phyloP scores from a whole-genome alignment of 35 echinoderm and acorn worm species.

The Acanthaster planci region DNA sequence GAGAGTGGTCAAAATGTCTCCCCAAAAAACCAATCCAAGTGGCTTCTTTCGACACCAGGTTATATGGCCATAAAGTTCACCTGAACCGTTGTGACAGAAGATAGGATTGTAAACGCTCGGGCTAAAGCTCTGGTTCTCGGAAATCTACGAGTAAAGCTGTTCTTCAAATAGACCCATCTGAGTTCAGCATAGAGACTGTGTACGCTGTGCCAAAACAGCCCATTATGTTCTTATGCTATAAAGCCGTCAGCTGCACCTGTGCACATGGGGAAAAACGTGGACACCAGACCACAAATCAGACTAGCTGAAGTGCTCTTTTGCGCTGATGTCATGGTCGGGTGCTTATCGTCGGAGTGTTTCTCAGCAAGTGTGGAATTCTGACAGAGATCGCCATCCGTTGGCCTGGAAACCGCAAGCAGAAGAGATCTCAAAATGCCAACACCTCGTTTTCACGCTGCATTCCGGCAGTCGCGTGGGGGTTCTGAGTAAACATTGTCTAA shows the following conservation, averaged over 20 bases:
- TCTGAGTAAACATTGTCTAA: not conserved
- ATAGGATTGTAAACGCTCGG: too few relatives aligned
- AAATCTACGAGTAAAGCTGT: too few relatives aligned
- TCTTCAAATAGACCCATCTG: too few relatives aligned
- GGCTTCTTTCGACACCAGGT: too few relatives aligned
- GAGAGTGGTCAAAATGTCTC: too few relatives aligned
- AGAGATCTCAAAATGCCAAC: not conserved
- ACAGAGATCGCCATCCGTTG: not conserved
- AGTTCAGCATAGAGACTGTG: too few relatives aligned
- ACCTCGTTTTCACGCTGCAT: not conserved
- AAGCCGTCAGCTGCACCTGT: slow-evolving; percentile 18
- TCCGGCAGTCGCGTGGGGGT: not conserved
- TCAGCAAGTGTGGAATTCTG: not conserved
- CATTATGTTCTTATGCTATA: not conserved
- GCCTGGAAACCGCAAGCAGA: not conserved
- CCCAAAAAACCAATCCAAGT: too few relatives aligned
- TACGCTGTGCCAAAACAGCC: too few relatives aligned
- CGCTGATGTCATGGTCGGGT: not conserved
- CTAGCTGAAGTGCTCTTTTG: not conserved
- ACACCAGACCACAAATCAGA: not conserved
- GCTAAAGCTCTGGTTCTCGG: too few relatives aligned
- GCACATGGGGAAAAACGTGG: not conserved
- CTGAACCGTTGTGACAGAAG: too few relatives aligned
- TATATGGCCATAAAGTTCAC: too few relatives aligned
- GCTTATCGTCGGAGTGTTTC: not conserved